phyloP scores from a whole-genome alignment of 2,113 vertebrate genomes.

The Microtus pennsylvanicus region DNA sequence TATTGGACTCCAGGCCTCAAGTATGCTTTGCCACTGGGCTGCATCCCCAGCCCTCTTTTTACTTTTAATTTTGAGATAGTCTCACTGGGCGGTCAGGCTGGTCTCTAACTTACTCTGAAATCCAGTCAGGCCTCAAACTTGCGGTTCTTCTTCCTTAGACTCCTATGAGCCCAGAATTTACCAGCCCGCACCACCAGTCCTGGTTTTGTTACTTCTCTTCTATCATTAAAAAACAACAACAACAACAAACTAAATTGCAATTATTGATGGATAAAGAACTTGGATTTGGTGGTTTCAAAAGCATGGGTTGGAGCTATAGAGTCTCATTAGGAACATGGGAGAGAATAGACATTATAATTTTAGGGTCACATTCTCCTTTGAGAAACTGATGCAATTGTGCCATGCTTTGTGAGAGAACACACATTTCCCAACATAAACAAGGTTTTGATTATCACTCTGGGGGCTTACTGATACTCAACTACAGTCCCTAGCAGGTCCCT shows the following conservation, averaged over 20 bases:
- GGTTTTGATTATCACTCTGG: accelerated
- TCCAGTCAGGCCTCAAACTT: neutral
- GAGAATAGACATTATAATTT: too few relatives aligned
- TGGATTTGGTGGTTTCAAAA: neutral
- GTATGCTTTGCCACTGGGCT: neutral
- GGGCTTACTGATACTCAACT: neutral
- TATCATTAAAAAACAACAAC: too few relatives aligned
- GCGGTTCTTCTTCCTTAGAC: too few relatives aligned
- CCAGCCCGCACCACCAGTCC: neutral
- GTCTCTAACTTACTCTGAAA: neutral
- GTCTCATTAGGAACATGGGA: neutral
- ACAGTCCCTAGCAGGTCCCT: too few relatives aligned
- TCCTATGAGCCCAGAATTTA: neutral
- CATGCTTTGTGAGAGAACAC: accelerated
- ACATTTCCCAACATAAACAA: neutral
- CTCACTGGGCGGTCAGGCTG: neutral
- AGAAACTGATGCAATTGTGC: neutral
- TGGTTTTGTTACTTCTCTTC: neutral
- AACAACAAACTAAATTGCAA: neutral
- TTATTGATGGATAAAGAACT: too few relatives aligned
- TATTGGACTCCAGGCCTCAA: neutral
- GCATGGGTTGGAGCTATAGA: neutral
- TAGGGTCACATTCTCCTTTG: neutral
- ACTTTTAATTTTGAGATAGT: neutral
- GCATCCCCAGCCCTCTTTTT: neutral